Evolutionary conservation across 2,113 vertebrate species (phyloP).

Genomic region (Actenoides hombroni): DNA sequence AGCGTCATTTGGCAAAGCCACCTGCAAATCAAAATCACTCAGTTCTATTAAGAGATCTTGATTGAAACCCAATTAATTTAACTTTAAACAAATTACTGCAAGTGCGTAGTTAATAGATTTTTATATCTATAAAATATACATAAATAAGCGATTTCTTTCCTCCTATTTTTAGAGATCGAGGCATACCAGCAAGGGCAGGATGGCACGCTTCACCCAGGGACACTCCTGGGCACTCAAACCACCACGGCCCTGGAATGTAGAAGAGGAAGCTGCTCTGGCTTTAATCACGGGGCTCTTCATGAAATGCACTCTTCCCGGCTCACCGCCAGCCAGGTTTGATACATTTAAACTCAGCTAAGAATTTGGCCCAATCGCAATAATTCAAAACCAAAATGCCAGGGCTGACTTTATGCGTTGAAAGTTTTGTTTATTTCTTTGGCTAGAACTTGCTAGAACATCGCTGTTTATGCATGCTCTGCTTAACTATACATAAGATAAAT

Average conservation of each 20-base stretch:
- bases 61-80: background rate
- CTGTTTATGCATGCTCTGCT: background rate
- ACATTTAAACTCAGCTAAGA: background rate
- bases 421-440: background rate
- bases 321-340: background rate
- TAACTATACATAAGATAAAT: background rate
- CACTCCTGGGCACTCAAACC: background rate
- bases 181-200: background rate
- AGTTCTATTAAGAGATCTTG: background rate
- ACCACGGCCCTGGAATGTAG: background rate
- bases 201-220: background rate
- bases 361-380: background rate
- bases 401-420: background rate
- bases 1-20: background rate
- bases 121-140: no score
- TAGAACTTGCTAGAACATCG: background rate
- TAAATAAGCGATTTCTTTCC: background rate
- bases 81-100: background rate
- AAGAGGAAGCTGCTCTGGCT: background rate
- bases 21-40: background rate
- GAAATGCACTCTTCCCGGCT: background rate
- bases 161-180: background rate
- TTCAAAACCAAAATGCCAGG: background rate
- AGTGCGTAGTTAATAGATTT: background rate
- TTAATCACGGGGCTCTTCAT: background rate